Conservation (phyloP, 2,888 invertebrate genomes). For the Pilophorus perplexus region DNA sequence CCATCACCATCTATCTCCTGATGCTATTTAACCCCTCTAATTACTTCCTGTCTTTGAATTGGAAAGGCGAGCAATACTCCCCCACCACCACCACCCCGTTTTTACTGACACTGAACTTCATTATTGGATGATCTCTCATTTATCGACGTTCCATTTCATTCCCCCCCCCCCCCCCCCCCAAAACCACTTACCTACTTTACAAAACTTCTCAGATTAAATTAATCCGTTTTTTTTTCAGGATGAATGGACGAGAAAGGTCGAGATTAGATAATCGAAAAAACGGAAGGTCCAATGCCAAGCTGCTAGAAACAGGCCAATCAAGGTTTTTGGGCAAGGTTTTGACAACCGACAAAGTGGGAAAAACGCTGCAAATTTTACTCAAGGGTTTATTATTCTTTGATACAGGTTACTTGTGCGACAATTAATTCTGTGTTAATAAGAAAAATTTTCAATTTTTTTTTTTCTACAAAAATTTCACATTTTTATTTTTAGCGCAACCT, state of each 20-base stretch:
- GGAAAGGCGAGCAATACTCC: not conserved
- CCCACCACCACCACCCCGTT: not conserved
- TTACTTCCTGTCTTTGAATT: conserved; percentile 12
- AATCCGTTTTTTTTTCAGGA: conserved; percentile 3
- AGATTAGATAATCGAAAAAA: not conserved
- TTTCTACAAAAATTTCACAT: too few species aligned
- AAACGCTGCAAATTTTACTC: too few species aligned
- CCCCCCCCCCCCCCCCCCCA: not conserved
- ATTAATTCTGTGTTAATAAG: too few species aligned
- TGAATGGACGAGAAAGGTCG: not conserved
- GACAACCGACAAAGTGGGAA: too few species aligned
- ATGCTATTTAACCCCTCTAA: not conserved
- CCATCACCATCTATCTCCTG: not conserved
- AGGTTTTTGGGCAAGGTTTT: too few species aligned
- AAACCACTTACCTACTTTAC: not conserved
- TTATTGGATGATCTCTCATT: conserved; percentile 23
- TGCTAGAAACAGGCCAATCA: too few species aligned
- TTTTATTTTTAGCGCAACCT: too few species aligned
- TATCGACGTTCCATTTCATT: conserved; percentile 24
- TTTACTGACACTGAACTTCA: conserved; percentile 18
- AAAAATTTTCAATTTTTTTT: too few species aligned
- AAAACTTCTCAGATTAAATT: conserved; percentile 7
- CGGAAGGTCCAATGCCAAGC: too few species aligned
- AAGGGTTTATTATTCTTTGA: too few species aligned
- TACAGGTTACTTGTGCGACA: too few species aligned